Evolutionary conservation across 2,888 invertebrate genomes (phyloP), one percentile per base, ranked within the genome.

Genomic region (Eristalis tenax): DNA sequence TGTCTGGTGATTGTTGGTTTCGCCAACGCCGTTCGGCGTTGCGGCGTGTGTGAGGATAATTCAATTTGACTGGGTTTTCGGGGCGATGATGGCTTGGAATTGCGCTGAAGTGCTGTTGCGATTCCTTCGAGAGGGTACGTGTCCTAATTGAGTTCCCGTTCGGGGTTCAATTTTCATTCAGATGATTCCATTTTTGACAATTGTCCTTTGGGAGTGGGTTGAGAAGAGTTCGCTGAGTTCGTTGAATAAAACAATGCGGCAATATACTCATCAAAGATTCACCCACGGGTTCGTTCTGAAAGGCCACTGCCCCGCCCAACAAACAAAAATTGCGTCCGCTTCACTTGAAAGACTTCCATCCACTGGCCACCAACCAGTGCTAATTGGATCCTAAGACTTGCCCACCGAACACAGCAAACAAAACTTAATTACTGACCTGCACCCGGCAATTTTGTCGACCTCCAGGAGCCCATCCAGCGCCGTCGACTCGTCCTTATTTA

Each of bases 11-110:
- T n/a, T 50, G 43, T 50, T 50, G 43, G 43, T 43, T 43, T 43
- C 43, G 43, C 0, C 28, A 4, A 0, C 4, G 35, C 43, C 15
- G 43, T 43, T 43, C 26, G 26, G 43, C 43, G 13, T 2, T n/a
- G 43, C 3, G n/a, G 6, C 22, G 32, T 18, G 35, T 22, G 35
- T 35, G 57, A 57, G 26, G 26, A 73, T 73, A 64, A 73, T 73
- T 73, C 40, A 73, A 50, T 74, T 50, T 50, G 50, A 50, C 50
- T 50, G 50, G 50, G 50, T 50, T n/a, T 50, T 50, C 18, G 50
- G n/a, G 50, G 8, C 18, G 50, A 50, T 50, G 50, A 22, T 50
- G 50, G 50, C 18, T 18, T 50, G 18, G 50, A 50, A 50, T 50
- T 50, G 50, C 50, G 50, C 8, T 50, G 18, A 18, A 50, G 50